Evolutionary conservation across 2,113 vertebrate genomes (phyloP), one percentile per base, ranked within the genome.

Genomic region (Pagrus major): DNA sequence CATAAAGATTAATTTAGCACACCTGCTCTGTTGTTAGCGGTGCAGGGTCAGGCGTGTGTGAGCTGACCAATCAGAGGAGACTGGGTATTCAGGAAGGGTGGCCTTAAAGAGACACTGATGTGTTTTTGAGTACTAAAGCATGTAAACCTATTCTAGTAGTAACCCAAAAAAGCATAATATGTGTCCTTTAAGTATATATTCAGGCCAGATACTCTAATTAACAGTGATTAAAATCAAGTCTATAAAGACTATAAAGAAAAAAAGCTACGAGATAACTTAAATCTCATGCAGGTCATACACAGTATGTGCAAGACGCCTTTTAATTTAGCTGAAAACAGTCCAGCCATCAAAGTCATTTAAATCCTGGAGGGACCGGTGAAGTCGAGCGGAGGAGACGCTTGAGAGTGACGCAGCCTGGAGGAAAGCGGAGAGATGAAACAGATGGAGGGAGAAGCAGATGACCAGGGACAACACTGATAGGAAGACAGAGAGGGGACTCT

Each of bases 371-470:
- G 66, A 46, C 12, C 65, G 54, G 4, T 80, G 60, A 71, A 44
- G 64, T n/a, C 27, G 3, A 84, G 78, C 23, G 3, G 29, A 70
- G 23, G 41, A 21, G 47, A 76, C 65, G 58, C 51, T 20, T 47
- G 29, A 67, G 76, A 79, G 49, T 9, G 49, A 79, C 42, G 49
- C 54, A 56, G 69, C 72, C 78, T 47, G 70, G 44, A 35, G 79
- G 74, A 74, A n/a, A 56, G 12, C 46, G 42, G 5, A 59, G 56
- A 63, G 71, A 73, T 46, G 37, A 71, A 80, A 77, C 69, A 71
- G 80, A 86, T 76, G 80, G 70, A 82, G 59, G 66, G 27, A 51
- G 61, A 72, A 16, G 44, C 37, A 59, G 55, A 81, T 1, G 23
- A 75, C 61, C 49, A 56, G 52, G 27, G 63, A 65, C 3, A 18